These are phyloP conservation scores for Percopsis omiscomaycus DNA, from an alignment of 2,797 vertebrate species.

Conservation along the genomic window DNA sequence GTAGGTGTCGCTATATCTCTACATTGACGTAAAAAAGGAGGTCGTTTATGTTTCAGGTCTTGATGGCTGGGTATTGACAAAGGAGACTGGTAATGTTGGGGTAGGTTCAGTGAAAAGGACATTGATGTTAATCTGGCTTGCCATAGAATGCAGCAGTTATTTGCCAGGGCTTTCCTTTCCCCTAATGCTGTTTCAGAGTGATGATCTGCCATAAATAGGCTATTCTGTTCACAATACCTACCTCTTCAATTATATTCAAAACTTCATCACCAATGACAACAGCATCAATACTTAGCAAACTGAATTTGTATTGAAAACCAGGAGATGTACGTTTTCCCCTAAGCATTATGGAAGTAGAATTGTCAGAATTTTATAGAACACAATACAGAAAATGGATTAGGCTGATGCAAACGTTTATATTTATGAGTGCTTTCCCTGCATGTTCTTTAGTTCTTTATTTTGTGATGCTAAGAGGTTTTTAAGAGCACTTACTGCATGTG, in stretches of 20 bases:
- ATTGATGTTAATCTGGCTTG: conserved; percentile 56
- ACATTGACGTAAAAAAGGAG: conserved; percentile 1
- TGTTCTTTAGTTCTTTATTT: background rate
- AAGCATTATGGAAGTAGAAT: conserved; percentile 2
- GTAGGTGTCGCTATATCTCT: conserved; percentile 69
- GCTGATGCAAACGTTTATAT: conserved; percentile 8
- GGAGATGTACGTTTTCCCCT: conserved; percentile 12
- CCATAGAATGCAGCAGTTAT: conserved; percentile 54
- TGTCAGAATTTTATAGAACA: background rate
- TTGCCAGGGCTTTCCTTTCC: conserved; percentile 56
- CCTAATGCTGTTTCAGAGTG: conserved; percentile 42
- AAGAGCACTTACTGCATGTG: background rate
- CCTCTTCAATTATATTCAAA: conserved; percentile 57
- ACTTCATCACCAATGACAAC: conserved; percentile 52
- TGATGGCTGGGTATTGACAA: conserved; percentile 16
- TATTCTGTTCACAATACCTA: conserved; percentile 45
- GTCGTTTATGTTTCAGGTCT: conserved; percentile 2
- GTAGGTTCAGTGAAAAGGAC: conserved; percentile 50
- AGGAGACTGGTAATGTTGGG: conserved; percentile 16
- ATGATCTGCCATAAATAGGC: conserved; percentile 29
- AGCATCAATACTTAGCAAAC: conserved; percentile 51
- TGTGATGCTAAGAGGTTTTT: conserved; percentile 1
- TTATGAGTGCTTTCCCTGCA: background rate
- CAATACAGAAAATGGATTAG: conserved; percentile 3
- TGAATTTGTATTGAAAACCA: conserved; percentile 55